Percentiles rank a stretch among this genome's conserved stretches.
Conservation (phyloP, 2,113 vertebrate species). For the Psilopsiagon aurifrons region DNA sequence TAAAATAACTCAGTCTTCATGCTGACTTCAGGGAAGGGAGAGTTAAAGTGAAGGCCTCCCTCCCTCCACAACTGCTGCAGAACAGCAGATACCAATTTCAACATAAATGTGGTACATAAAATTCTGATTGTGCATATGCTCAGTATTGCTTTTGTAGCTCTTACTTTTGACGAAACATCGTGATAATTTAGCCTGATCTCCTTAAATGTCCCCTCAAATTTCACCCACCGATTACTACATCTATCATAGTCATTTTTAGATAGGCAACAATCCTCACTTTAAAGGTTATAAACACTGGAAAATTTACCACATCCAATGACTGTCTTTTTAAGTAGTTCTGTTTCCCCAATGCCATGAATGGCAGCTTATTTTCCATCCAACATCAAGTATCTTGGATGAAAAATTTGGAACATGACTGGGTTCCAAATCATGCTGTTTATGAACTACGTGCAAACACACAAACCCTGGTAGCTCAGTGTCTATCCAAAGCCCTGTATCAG, state of each 20-base stretch:
- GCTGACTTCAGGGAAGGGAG: background rate
- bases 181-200: background rate
- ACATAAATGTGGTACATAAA: background rate
- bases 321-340: background rate
- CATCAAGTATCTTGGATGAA: background rate
- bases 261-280: background rate
- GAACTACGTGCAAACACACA: background rate
- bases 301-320: background rate
- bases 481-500: background rate
- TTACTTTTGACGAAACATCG: background rate
- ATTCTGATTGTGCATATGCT: background rate
- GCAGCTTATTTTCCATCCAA: constrained; percentile 19
- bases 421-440: constrained; percentile 20
- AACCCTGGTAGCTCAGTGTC: background rate
- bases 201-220: background rate
- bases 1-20: background rate
- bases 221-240: background rate
- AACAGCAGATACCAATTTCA: background rate
- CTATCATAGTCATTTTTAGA: background rate
- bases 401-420: background rate
- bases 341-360: background rate
- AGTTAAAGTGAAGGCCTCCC: background rate
- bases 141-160: background rate
- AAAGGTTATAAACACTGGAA: background rate
- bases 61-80: background rate